Conservation (phyloP, 2,797 vertebrate species). For the Manis crassicaudata region DNA sequence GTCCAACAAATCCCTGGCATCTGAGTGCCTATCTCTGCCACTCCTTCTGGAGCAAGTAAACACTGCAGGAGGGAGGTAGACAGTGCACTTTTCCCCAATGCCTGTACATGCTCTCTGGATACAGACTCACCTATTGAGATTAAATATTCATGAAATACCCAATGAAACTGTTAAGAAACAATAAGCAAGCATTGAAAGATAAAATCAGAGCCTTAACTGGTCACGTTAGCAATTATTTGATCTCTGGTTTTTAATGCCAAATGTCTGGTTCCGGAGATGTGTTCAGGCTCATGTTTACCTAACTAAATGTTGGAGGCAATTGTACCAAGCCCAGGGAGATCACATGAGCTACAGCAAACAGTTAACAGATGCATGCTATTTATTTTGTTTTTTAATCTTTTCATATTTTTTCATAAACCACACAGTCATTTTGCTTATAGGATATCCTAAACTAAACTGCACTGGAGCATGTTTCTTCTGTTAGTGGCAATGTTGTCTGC, state of each 20-base stretch:
- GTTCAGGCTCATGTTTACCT: constrained; percentile 85
- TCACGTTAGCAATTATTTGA: not conserved
- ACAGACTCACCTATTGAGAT: not conserved
- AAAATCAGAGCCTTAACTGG: not conserved
- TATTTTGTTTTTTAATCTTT: constrained; percentile 86
- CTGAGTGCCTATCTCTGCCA: not conserved
- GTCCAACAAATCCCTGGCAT: not conserved
- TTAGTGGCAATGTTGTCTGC: not conserved
- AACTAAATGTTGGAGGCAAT: constrained; percentile 81
- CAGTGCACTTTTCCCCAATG: no score
- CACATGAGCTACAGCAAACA: constrained; percentile 86
- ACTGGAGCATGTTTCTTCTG: constrained; percentile 15
- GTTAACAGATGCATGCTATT: constrained; percentile 87
- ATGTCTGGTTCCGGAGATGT: constrained; percentile 69
- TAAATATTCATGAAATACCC: not conserved
- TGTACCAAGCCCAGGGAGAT: constrained; percentile 69
- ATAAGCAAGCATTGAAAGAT: not conserved
- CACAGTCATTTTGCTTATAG: constrained; percentile 76
- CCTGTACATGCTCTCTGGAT: not conserved
- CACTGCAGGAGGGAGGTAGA: not conserved
- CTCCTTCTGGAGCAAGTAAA: not conserved
- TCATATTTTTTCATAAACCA: constrained; percentile 85
- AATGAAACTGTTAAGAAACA: not conserved
- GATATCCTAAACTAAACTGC: constrained; percentile 63
- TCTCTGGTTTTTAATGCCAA: constrained; percentile 77